Evolutionary conservation across 2,797 vertebrate genomes (phyloP), one percentile per base, ranked within the genome.

Genomic region (Cyclopterus lumpus): DNA sequence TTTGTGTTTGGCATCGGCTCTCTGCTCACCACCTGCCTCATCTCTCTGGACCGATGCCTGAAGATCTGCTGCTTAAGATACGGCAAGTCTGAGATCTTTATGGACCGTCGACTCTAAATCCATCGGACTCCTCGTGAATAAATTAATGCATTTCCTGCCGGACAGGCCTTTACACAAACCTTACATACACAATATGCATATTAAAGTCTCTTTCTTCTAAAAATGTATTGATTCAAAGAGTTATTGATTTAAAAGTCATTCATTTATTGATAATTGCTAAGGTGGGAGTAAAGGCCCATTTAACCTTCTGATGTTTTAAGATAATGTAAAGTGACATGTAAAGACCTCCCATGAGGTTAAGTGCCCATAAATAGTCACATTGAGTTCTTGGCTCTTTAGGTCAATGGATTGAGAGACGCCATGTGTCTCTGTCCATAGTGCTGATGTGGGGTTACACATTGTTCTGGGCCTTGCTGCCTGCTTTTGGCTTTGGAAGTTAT

Each of bases 1-100:
- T 93, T 91, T 67, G 84, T 93, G 71, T 94, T 93, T 78, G 89
- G 90, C 63, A 90, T 92, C 4, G 86, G 83, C 63, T 93, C 90
- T 12, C 88, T 93, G 61, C 82, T 92, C 67, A 92, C 90, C 82
- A 92, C 91, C 73, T 83, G 87, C 59, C 89, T 93, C 75, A 91
- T 93, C 69, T 92, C 90, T 12, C 79, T 93, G 62, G 91, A 93
- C 24, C 89, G 86, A 12, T 92, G 90, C 75, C 81, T 93, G 15
- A 93, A 93, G 83, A 93, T 92, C 77, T 93, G 92, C 82, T 90
- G 84, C 76, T 46, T 90, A 40, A 66, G 69, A 81, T 92, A 92
- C 3, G 88, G 85, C 57, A 73, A 85, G 54, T 70, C 24, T 42
- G 20, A 57, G 32, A 36, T 53, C 30, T 11, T 40, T 10, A 28